Evolutionary conservation across 1,140 invertebrate genomes (phyloP).

Genomic region (Nymphalis io): DNA sequence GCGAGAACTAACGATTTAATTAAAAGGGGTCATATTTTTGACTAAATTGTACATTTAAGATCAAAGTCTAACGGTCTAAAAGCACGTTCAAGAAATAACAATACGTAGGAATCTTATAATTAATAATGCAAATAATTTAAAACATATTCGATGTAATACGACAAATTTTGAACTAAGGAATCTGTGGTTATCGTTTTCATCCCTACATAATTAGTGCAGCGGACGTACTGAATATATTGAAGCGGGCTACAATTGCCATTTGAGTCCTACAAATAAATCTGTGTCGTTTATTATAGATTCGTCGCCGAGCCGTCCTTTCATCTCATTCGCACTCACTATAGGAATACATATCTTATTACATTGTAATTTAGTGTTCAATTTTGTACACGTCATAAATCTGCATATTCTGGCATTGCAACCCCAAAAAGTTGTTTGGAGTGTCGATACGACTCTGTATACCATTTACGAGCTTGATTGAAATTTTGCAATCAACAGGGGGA

Average conservation of each 20-base stretch:
- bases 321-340: conserved; percentile 30
- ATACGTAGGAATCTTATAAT: no score
- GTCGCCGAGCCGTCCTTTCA: conserved; percentile 52
- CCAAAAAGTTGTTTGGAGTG: conserved; percentile 74
- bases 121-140: no score
- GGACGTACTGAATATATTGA: conserved; percentile 71
- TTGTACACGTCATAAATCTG: conserved; percentile 40
- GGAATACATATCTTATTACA: conserved; percentile 49
- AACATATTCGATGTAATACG: conserved; percentile 12
- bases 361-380: conserved; percentile 43
- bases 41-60: conserved; percentile 7
- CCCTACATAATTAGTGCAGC: conserved; percentile 68
- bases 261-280: conserved; percentile 77
- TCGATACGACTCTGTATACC: conserved; percentile 72
- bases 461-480: conserved; percentile 79
- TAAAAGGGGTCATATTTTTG: conserved; percentile 41
- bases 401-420: conserved; percentile 56
- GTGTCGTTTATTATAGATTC: conserved; percentile 69
- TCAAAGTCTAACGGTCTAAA: conserved; percentile 9
- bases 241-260: conserved; percentile 68
- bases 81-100: neutral
- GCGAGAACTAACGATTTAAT: conserved; percentile 44
- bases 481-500: conserved; percentile 78
- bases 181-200: conserved; percentile 55
- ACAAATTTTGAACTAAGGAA: conserved; percentile 47